Base-by-base conservation (phyloP, 2,113 vertebrate genomes). In the Mobula birostris region DNA sequence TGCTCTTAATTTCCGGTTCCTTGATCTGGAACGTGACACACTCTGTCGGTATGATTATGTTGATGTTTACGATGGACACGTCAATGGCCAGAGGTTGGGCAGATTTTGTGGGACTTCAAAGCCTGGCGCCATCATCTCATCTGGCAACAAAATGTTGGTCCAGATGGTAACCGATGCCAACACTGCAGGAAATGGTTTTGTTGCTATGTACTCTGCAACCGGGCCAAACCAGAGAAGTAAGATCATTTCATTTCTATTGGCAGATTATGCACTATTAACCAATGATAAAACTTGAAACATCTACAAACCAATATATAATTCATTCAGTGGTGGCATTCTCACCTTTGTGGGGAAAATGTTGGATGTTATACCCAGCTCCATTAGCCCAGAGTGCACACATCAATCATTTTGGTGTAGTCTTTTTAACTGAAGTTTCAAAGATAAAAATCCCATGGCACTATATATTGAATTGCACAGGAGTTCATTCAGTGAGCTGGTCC, bases 111-210 rank as follows among this genome's bases (percentile, higher is more conserved):
- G 99, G 21, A 99, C 98, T 0, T 98, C 98, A 95, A 98, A 97
- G 94, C 99, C 99, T 0, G 99, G 99, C 0, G 98, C 98, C 63
- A 97, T 99, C 0, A 98, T 99, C 66, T 98, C 99, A 96, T 98
- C 96, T 1, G 96, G 97, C 96, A 99, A 99, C 96, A 99, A 98
- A 96, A 99, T 99, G 99, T 95, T 98, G 95, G 96, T 99, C 94
- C 98, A 99, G 96, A 99, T 99, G 99, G 96, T 99, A 94, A 99
- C 99, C 0, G 99, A 99, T 48, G 98, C 98, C 94, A 99, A 99
- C 95, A 99, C 98, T 0, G 99, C 98, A 58, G 99, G 99, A 78
- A 99, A 97, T 91, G 99, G 99, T 93, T 99, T 99, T 96, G 97
- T 99, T 95, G 98, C 98, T 0, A 98, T 97, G 95, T 99, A 97